Percentiles rank a stretch among this genome's conserved stretches.
phyloP scores from a whole-genome alignment of 1,140 invertebrate species.

The Drosophila melanogaster region Release_6_plus_ISO1_MT NT_037436.4:2519001-2519500 shows the following conservation, averaged over 20 bases:
- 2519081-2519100: not conserved
- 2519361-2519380: slow-evolving; percentile 19
- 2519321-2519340: slow-evolving; percentile 13
- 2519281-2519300: slow-evolving; percentile 63
- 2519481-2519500: slow-evolving; percentile 39
- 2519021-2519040: not conserved
- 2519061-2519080: not conserved
- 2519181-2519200: not conserved
- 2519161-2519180: slow-evolving; percentile 5
- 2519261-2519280: slow-evolving; percentile 65
- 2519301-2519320: slow-evolving; percentile 42
- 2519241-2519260: slow-evolving; percentile 53
- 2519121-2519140: too few species aligned
- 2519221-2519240: slow-evolving; percentile 74
- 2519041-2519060: not conserved
- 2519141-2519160: not conserved
- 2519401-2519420: slow-evolving; percentile 39
- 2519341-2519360: slow-evolving; percentile 63
- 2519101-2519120: too few species aligned
- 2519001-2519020: too few species aligned
- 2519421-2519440: slow-evolving; percentile 70
- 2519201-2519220: slow-evolving; percentile 62
- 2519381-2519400: slow-evolving; percentile 15
- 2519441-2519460: slow-evolving; percentile 64
- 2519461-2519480: slow-evolving; percentile 33